phyloP scores from a whole-genome alignment of 2,888 invertebrate genomes.

The Charanyca ferruginea region DNA sequence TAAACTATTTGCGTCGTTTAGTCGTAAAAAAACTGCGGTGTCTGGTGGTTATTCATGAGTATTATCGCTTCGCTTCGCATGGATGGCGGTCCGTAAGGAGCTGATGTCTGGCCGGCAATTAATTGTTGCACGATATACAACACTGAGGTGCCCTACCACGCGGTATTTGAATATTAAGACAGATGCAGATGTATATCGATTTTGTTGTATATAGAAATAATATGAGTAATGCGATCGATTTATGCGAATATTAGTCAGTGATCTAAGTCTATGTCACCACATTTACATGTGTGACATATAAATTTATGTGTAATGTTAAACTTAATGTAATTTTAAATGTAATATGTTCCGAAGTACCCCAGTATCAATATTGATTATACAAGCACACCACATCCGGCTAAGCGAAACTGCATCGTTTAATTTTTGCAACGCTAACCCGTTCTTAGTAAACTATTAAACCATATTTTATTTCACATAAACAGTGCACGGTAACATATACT shows the following conservation, averaged over 20 bases:
- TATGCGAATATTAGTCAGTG: constrained; percentile 40
- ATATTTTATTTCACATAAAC: constrained; percentile 88
- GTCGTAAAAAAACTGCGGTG: constrained; percentile 57
- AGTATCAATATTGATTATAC: constrained; percentile 54
- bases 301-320: constrained; percentile 9
- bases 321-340: constrained; percentile 13
- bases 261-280: constrained; percentile 16
- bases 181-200: constrained; percentile 56
- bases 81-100: constrained; percentile 68
- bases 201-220: constrained; percentile 47
- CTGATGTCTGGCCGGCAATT: constrained; percentile 83
- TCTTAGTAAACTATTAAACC: constrained; percentile 87
- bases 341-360: constrained; percentile 30
- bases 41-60: constrained; percentile 63
- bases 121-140: constrained; percentile 86
- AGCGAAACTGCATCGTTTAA: constrained; percentile 72
- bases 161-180: constrained; percentile 75
- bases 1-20: constrained; percentile 60
- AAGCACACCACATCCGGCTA: constrained; percentile 57
- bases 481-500: constrained; percentile 84
- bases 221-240: constrained; percentile 54
- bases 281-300: constrained; percentile 7
- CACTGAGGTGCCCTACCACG: constrained; percentile 77
- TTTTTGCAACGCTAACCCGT: constrained; percentile 79
- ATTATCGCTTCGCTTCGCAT: constrained; percentile 76